Percentiles rank a stretch among this genome's conserved stretches.
Conservation (phyloP, 2,113 vertebrate species). For the Psilopsiagon aymara region DNA sequence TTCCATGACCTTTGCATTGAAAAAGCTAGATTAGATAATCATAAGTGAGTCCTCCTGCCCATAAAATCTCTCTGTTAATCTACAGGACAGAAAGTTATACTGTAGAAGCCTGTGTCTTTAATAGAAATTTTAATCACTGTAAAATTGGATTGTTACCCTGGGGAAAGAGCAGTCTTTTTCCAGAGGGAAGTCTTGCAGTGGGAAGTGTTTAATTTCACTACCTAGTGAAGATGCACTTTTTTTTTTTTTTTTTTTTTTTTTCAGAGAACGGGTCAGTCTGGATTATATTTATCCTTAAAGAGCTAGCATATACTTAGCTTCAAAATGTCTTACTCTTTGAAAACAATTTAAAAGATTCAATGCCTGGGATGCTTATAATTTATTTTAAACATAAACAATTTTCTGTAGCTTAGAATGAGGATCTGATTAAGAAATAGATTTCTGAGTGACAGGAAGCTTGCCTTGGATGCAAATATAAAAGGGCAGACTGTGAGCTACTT, state of each 20-base stretch:
- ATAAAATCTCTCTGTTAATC: neutral
- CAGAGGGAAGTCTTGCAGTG: neutral
- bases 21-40: neutral
- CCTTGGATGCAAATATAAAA: neutral
- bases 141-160: neutral
- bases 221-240: neutral
- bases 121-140: neutral
- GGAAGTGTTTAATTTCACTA: neutral
- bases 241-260: neutral
- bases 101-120: neutral
- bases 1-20: neutral
- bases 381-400: slow-evolving; percentile 21
- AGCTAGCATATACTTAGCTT: neutral
- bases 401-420: slow-evolving; percentile 29
- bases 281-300: neutral
- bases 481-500: neutral
- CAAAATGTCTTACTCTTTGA: neutral
- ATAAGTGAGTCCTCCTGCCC: neutral
- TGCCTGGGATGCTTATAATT: neutral
- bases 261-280: neutral
- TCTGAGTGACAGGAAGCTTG: neutral
- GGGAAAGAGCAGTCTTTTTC: neutral
- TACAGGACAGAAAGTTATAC: neutral
- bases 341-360: neutral
- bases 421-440: neutral